Percentiles rank a stretch among this genome's conserved stretches.
Conservation (phyloP, 30 jellyfish, hydroid and myxozoan genomes). For the Aurelia coerulea region DNA sequence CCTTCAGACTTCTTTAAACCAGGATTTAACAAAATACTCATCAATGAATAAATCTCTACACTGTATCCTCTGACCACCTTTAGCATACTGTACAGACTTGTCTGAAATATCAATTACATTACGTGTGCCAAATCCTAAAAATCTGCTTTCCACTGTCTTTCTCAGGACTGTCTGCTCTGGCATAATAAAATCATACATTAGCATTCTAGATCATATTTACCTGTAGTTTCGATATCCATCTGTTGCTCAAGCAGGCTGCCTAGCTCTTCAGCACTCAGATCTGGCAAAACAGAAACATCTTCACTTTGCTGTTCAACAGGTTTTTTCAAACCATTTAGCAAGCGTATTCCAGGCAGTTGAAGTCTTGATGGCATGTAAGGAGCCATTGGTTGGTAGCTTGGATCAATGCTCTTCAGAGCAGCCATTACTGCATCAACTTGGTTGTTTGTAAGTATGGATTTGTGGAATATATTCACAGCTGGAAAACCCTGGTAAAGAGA, state of each 20-base stretch:
- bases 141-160: too few species aligned
- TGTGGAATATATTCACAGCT: conserved; percentile 42
- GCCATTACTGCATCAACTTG: conserved; percentile 52
- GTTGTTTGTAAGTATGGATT: conserved; percentile 27
- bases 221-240: conserved; percentile 59
- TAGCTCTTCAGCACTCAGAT: conserved; percentile 13
- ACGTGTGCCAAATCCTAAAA: too few species aligned
- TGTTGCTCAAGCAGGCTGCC: conserved; percentile 39
- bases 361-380: conserved; percentile 18
- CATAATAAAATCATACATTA: too few species aligned
- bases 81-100: too few species aligned
- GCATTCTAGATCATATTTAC: background rate
- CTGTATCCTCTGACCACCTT: too few species aligned
- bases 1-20: too few species aligned
- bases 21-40: too few species aligned
- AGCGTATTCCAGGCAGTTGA: background rate
- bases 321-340: conserved; percentile 15
- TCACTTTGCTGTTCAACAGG: background rate
- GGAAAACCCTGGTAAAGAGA: conserved; percentile 32
- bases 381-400: conserved; percentile 8
- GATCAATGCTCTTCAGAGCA: conserved; percentile 62
- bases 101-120: too few species aligned
- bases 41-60: too few species aligned
- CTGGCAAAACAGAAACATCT: conserved; percentile 13
- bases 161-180: too few species aligned